Evolutionary conservation across 2,888 invertebrate genomes (phyloP).

Genomic region (Diogma glabrata): DNA sequence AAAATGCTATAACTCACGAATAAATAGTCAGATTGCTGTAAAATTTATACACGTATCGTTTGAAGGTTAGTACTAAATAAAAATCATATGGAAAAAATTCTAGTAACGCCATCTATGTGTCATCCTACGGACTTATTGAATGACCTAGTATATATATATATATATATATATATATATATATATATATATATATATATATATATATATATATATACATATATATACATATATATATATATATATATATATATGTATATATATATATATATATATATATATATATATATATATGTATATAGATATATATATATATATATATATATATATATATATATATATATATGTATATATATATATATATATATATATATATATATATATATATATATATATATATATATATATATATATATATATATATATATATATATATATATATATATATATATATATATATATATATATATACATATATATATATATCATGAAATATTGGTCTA

Average conservation of each 20-base stretch:
- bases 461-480: constrained; percentile 1
- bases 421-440: constrained; percentile 1
- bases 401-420: constrained; percentile 1
- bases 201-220: constrained; percentile 1
- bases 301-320: constrained; percentile 3
- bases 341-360: neutral
- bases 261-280: neutral
- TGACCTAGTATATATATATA: neutral
- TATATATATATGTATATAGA: neutral
- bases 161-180: constrained; percentile 3
- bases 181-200: constrained; percentile 3
- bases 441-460: constrained; percentile 4
- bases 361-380: neutral
- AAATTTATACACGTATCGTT: neutral
- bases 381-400: constrained; percentile 1
- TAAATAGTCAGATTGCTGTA: no score
- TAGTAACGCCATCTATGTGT: constrained; percentile 6
- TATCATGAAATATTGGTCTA: no score
- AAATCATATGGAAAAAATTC: constrained; percentile 4
- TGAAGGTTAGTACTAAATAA: neutral
- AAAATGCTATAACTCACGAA: no score
- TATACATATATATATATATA: neutral
- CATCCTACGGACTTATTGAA: neutral
- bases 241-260: neutral
- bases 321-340: neutral